phyloP scores from a whole-genome alignment of 2,888 invertebrate species.

The Branchellion lobata region DNA sequence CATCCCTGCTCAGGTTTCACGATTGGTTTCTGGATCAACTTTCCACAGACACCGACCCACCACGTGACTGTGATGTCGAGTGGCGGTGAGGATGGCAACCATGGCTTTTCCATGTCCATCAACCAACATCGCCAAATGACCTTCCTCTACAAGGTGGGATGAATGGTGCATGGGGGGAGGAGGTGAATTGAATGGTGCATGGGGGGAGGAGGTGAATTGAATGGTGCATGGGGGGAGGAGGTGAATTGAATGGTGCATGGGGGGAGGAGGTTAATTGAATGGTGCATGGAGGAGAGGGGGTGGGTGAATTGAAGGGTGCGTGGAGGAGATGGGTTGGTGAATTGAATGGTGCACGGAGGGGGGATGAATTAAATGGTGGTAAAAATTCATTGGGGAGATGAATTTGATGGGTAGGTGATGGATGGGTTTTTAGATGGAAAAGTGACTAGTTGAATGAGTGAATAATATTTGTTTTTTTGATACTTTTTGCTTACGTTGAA shows the following conservation, averaged over 20 bases:
- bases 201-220: not conserved
- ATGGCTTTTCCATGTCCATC: constrained; percentile 59
- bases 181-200: not conserved
- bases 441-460: too few species aligned
- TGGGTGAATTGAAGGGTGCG: not conserved
- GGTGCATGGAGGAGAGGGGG: too few species aligned
- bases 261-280: not conserved
- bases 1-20: constrained; percentile 56
- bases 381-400: too few species aligned
- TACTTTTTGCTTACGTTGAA: too few species aligned
- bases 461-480: too few species aligned
- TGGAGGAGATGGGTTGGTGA: not conserved
- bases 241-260: too few species aligned
- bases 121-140: constrained; percentile 56
- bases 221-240: too few species aligned
- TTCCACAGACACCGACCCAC: constrained; percentile 53
- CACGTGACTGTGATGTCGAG: constrained; percentile 58
- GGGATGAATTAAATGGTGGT: too few species aligned
- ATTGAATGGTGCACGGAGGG: not conserved
- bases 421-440: too few species aligned
- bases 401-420: too few species aligned
- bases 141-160: constrained; percentile 57
- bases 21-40: constrained; percentile 59
- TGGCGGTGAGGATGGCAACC: constrained; percentile 57
- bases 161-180: too few species aligned